Evolutionary conservation across 1,140 invertebrate species (phyloP).

Genomic region (Camponotus vicinus): DNA sequence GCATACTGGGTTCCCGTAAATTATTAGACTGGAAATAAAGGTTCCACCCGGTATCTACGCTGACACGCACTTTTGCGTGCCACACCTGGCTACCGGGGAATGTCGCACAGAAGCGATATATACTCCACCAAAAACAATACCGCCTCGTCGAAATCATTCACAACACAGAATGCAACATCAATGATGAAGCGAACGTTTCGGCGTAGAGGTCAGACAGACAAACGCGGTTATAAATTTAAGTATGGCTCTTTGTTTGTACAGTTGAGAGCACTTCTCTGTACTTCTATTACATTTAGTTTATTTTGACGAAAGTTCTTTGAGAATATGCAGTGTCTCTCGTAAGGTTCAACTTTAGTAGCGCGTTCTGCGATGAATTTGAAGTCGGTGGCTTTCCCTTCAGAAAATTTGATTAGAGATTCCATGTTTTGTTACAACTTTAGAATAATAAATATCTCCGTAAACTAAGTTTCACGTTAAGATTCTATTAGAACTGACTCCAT

Average conservation of each 20-base stretch:
- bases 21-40: slow-evolving; percentile 69
- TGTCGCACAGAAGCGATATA: slow-evolving; percentile 12
- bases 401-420: slow-evolving; percentile 44
- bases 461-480: slow-evolving; percentile 5
- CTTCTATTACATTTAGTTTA: slow-evolving; percentile 47
- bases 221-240: slow-evolving; percentile 48
- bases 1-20: slow-evolving; percentile 46
- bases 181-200: slow-evolving; percentile 10
- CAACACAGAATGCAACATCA: slow-evolving; percentile 1
- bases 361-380: neutral
- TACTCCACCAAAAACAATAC: slow-evolving; percentile 46
- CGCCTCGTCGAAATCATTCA: neutral
- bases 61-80: slow-evolving; percentile 74
- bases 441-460: slow-evolving; percentile 12
- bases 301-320: slow-evolving; percentile 50
- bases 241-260: slow-evolving; percentile 44
- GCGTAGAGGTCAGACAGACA: neutral
- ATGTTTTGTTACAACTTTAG: slow-evolving; percentile 21
- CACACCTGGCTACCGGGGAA: slow-evolving; percentile 62
- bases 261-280: slow-evolving; percentile 22
- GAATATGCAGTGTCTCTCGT: slow-evolving; percentile 24
- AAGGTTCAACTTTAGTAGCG: slow-evolving; percentile 45
- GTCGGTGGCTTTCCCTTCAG: neutral
- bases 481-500: neutral
- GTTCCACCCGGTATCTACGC: slow-evolving; percentile 55